Base-by-base conservation (phyloP, 1,140 invertebrate genomes). In the Yoshiicerus persimilis region DNA sequence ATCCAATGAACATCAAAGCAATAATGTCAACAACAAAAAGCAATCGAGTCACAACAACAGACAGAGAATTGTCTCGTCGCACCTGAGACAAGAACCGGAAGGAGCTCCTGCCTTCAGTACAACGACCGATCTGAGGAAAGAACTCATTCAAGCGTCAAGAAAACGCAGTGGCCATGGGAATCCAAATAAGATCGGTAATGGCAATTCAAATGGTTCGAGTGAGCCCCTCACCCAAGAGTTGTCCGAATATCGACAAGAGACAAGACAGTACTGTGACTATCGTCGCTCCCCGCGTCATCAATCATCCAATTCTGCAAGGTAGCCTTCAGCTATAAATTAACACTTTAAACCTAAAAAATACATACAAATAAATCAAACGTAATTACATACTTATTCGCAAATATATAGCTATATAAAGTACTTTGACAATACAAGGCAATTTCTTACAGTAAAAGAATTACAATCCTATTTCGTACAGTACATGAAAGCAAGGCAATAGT, bases 251-350 rank as follows among this genome's bases (percentile, higher is more conserved):
- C 91, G 92, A 32, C 92, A 93, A 88, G 92, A 92, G 80, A 91
- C 92, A 20, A 90, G 93, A 86, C 93, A 94, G 62, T 94, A 94
- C 89, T 92, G 92, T 88, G 94, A 94, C 87, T 94, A 93, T 86
- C 92, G 93, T 27, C 90, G 91, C 64, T 77, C 90, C 10, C 86
- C 89, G 4, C 34, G 84, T 34, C 84, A 41, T 36, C 70, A 87
- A 62, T 87, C 88, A 36, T 32, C 88, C 56, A 89, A 86, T 89
- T 86, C 88, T 11, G 75, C 88, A 56, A 89, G 88, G 88, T 89
- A 87, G n/a, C 47, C 47, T 34, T 70, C 47, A 86, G 47, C 41
- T 34, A 38, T 70, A 70, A 85, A 85, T 85, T 85, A 27, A 85
- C 39, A 41, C 30, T 85, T 85, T 34, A 9, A 10, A 70, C 25